These are phyloP conservation scores for Amaurobius ferox DNA, from an alignment of 2,888 invertebrate species.

Conservation along the genomic window DNA sequence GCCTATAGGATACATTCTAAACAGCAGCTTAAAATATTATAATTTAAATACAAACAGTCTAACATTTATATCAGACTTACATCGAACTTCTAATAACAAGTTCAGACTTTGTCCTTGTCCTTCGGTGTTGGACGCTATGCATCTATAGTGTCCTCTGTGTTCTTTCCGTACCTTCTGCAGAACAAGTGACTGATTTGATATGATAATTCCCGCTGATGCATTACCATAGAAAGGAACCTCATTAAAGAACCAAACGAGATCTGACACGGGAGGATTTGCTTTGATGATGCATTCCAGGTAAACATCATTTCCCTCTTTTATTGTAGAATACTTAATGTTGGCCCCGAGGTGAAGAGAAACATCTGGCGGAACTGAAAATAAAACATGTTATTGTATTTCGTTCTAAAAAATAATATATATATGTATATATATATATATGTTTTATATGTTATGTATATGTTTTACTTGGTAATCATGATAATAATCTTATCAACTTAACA, in stretches of 20 bases:
- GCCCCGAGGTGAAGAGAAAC: constrained; percentile 89
- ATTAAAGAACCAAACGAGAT: constrained; percentile 84
- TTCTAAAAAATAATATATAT: too few relatives aligned
- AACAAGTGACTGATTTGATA: constrained; percentile 93
- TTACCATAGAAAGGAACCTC: constrained; percentile 72
- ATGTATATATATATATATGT: too few relatives aligned
- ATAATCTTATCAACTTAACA: too few relatives aligned
- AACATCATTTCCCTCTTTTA: constrained; percentile 94
- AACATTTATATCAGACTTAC: constrained; percentile 39
- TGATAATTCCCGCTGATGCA: constrained; percentile 88
- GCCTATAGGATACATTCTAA: too few relatives aligned
- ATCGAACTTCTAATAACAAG: constrained; percentile 69
- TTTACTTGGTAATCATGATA: too few relatives aligned
- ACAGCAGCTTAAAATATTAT: too few relatives aligned
- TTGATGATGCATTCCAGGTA: constrained; percentile 94
- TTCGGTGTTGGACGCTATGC: constrained; percentile 73
- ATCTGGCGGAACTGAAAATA: constrained; percentile 87
- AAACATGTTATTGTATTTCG: too few relatives aligned
- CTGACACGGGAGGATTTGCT: constrained; percentile 90
- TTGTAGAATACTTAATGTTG: constrained; percentile 89
- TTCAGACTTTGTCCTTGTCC: constrained; percentile 71
- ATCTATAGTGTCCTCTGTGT: constrained; percentile 77
- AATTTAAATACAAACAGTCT: too few relatives aligned
- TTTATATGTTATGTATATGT: too few relatives aligned
- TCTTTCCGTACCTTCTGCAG: constrained; percentile 91